Conservation (phyloP, 2,113 vertebrate genomes). For the Uria aalge region DNA sequence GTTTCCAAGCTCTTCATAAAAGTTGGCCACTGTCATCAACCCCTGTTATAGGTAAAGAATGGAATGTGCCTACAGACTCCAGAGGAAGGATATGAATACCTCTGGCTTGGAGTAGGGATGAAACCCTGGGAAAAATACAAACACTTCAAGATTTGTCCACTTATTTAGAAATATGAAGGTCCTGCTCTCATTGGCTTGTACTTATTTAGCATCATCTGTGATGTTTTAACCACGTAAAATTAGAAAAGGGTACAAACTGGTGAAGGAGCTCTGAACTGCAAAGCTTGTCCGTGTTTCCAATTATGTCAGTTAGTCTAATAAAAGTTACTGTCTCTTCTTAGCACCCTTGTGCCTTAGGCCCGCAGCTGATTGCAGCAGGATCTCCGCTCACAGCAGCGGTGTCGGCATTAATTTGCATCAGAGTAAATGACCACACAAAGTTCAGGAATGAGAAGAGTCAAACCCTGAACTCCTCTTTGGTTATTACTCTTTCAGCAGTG, state of each 20-base stretch:
- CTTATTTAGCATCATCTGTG: not conserved
- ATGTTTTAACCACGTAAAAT: not conserved
- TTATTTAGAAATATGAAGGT: not conserved
- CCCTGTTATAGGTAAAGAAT: not conserved
- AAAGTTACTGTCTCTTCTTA: not conserved
- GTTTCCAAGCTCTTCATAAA: not conserved
- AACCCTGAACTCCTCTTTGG: not conserved
- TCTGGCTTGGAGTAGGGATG: not conserved
- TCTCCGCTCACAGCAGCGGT: rapidly evolving
- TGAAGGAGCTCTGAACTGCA: not conserved
- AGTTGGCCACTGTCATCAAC: not conserved
- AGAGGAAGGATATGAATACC: not conserved
- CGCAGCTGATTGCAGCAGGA: not conserved
- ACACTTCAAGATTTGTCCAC: not conserved
- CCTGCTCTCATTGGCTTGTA: not conserved
- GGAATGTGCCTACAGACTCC: not conserved
- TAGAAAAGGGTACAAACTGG: not conserved
- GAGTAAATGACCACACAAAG: not conserved
- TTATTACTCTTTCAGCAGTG: not conserved
- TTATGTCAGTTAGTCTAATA: not conserved
- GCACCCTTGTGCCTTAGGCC: not conserved
- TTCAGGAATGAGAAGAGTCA: not conserved
- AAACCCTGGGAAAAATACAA: not conserved
- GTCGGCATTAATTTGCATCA: not conserved
- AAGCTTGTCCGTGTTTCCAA: not conserved